These are phyloP conservation scores for Nicator chloris DNA, from an alignment of 2,113 vertebrate species.

Conservation along the genomic window DNA sequence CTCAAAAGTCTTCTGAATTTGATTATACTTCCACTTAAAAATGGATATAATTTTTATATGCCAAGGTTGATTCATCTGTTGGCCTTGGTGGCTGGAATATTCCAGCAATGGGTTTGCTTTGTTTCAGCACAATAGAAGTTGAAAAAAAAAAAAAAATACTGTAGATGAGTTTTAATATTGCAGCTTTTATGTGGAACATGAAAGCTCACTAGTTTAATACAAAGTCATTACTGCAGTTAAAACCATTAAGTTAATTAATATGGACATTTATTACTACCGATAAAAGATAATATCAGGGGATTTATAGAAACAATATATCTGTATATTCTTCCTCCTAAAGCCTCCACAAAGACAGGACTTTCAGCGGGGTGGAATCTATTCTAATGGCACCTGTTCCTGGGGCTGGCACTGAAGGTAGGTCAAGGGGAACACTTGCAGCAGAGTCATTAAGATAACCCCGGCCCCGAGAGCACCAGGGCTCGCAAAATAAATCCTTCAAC, in stretches of 20 bases:
- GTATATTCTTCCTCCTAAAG: conserved; percentile 72
- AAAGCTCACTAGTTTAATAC: conserved; percentile 26
- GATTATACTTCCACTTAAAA: background rate
- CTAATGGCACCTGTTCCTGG: background rate
- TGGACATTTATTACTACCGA: conserved; percentile 49
- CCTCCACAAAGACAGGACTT: background rate
- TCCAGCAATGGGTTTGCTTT: conserved; percentile 27
- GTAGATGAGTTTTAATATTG: conserved; percentile 46
- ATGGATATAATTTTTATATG: background rate
- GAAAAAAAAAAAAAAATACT: background rate
- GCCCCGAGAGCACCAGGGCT: background rate
- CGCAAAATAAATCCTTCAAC: background rate
- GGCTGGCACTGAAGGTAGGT: background rate
- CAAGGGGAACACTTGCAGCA: background rate
- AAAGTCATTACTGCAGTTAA: conserved; percentile 61
- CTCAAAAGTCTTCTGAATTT: background rate
- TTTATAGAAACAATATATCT: conserved; percentile 70
- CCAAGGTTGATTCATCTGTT: background rate
- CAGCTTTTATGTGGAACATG: conserved; percentile 53
- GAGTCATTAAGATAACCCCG: background rate
- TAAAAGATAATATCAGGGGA: conserved; percentile 55
- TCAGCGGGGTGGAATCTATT: background rate
- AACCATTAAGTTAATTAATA: conserved; percentile 66
- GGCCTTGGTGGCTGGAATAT: conserved; percentile 1
- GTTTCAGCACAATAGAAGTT: conserved; percentile 36